Evolutionary conservation across 1,140 invertebrate species (phyloP).

Genomic region (Phymorhynchus buccinoides): DNA sequence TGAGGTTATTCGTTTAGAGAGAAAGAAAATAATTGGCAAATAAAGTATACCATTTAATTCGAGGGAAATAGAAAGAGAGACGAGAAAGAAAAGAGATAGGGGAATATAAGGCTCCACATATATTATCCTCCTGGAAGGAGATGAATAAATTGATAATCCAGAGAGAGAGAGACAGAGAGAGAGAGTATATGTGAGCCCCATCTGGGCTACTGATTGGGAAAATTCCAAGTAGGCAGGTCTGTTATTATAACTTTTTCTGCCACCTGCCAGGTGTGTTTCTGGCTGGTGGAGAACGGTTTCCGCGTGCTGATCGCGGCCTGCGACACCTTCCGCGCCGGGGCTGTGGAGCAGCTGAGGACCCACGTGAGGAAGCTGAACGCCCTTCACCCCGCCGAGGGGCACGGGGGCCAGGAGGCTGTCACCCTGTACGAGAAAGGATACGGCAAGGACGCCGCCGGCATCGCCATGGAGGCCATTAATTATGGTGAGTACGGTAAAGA

Average conservation of each 20-base stretch:
- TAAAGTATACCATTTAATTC: no score
- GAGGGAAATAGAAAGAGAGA: no score
- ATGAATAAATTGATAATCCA: background rate
- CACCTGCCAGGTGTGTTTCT: conserved; percentile 95
- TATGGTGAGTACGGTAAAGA: conserved; percentile 74
- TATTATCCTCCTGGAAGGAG: no score
- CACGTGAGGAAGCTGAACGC: conserved; percentile 95
- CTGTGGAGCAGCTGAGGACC: conserved; percentile 97
- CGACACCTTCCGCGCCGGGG: conserved; percentile 99
- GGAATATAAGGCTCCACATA: no score
- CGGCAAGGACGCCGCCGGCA: conserved; percentile 98
- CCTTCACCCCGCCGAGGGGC: conserved; percentile 85
- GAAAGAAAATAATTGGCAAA: no score
- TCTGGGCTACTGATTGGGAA: no score
- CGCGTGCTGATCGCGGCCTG: conserved; percentile 98
- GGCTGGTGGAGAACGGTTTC: conserved; percentile 98
- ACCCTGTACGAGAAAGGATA: conserved; percentile 97
- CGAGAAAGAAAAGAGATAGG: no score
- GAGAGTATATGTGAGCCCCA: no score
- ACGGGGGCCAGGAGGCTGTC: conserved; percentile 82
- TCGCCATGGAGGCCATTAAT: conserved; percentile 96
- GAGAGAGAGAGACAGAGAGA: no score
- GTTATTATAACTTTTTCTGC: background rate
- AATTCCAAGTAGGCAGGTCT: no score
- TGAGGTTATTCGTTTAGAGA: no score